A percentile compares a stretch with the other conserved stretches of the same genome.
phyloP scores from a whole-genome alignment of 92 coral and sea anemone species.

The Porites evermanni region DNA sequence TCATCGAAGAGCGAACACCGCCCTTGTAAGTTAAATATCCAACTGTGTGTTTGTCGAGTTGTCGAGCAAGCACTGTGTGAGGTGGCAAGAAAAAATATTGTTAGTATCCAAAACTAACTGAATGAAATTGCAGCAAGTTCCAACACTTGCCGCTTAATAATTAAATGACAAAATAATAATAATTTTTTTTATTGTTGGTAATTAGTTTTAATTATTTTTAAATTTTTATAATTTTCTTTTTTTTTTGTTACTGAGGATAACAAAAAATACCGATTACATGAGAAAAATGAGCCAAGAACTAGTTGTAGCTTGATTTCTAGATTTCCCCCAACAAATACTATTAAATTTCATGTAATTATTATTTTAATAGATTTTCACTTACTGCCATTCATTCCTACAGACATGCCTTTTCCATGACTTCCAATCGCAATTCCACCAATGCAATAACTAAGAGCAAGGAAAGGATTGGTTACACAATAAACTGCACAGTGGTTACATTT shows the following conservation, averaged over 20 bases:
- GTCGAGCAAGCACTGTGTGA: conserved; percentile 86
- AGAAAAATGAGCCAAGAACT: no score
- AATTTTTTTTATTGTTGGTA: no score
- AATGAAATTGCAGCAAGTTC: background rate
- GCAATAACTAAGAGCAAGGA: conserved; percentile 6
- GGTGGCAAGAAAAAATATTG: background rate
- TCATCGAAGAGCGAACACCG: conserved; percentile 95
- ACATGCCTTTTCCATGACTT: conserved; percentile 60
- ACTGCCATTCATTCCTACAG: conserved; percentile 86
- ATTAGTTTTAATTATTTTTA: no score
- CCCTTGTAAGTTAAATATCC: conserved; percentile 90
- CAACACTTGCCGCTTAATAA: no score
- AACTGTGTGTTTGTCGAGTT: conserved; percentile 83
- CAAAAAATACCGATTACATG: no score
- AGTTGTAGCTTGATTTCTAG: no score
- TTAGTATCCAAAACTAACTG: no score
- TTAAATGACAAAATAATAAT: no score
- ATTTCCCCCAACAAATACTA: no score
- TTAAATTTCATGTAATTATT: no score
- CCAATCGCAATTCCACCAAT: conserved; percentile 62
- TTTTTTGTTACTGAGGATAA: no score
- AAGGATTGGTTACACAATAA: background rate
- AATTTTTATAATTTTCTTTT: no score
- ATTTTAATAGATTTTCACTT: conserved; percentile 17
- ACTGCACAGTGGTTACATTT: background rate